Base-by-base conservation (phyloP, 2,113 vertebrate species). In the Arothron firmamentum region DNA sequence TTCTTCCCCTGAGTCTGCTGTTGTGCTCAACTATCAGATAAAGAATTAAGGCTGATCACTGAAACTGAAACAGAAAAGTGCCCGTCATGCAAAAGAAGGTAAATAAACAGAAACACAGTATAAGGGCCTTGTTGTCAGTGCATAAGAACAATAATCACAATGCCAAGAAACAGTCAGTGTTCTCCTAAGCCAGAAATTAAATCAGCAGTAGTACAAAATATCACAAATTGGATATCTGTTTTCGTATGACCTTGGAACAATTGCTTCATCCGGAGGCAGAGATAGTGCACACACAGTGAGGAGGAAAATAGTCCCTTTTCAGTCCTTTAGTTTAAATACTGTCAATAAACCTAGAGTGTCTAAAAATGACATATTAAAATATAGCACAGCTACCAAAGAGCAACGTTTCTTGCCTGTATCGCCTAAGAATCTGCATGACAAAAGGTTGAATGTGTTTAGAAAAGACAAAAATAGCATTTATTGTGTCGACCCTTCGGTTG, bases 41-140 rank as follows among this genome's bases (percentile, higher is more conserved):
- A 77, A 81, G 88, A 90, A 87, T 90, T 90, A 92, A 92, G 90
- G 90, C 90, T 78, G 85, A 89, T 87, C 71, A 85, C 77, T 76
- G 77, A 80, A 88, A 88, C 72, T 51, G 67, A 87, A 82, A 75
- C 15, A 47, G 45, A 77, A 78, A 72, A 67, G 76, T 80, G 78
- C 63, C 75, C 59, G 66, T 80, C 70, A 83, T 87, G 80, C 77
- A 59, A 52, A 78, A 72, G 42, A 80, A 67, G 57, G 55, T 66
- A 76, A 58, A 70, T 49, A 81, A 74, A 80, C 60, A 67, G 25
- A 73, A 86, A 77, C 82, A 89, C 87, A 89, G 88, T 89, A 84
- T 77, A 83, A 84, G 87, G 82, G 88, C 85, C 78, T 78, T 68
- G 74, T 81, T 72, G 54, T 87, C 82, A 90, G 88, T 90, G 86